These are phyloP conservation scores for Paradisaea rubra DNA, from an alignment of 2,113 vertebrate species.

Conservation along the genomic window DNA sequence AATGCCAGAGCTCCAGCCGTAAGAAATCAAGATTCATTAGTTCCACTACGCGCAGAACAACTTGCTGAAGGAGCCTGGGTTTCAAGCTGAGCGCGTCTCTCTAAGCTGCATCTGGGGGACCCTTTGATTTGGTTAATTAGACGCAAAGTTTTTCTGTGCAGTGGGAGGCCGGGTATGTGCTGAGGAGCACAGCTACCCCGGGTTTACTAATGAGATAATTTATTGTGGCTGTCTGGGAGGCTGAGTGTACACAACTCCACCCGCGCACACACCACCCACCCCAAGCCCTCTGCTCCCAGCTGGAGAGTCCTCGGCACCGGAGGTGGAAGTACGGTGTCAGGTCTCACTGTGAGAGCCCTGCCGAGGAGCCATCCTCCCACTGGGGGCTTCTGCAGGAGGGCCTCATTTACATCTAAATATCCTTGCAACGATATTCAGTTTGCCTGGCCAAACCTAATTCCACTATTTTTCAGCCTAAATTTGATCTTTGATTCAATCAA, in stretches of 20 bases:
- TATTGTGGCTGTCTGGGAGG: slow-evolving; percentile 15
- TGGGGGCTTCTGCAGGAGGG: fast-evolving
- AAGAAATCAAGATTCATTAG: not conserved
- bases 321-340: not conserved
- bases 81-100: not conserved
- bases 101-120: not conserved
- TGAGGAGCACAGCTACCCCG: not conserved
- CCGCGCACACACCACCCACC: not conserved
- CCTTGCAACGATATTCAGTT: not conserved
- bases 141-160: not conserved
- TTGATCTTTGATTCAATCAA: not conserved
- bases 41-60: not conserved
- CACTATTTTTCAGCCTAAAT: not conserved
- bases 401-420: not conserved
- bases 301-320: not conserved
- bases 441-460: not conserved
- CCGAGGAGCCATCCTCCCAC: not conserved
- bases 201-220: slow-evolving; percentile 25
- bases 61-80: not conserved
- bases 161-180: slow-evolving; percentile 24
- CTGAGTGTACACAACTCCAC: slow-evolving; percentile 4
- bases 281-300: not conserved
- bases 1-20: not conserved
- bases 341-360: not conserved
- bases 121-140: slow-evolving; percentile 36